Evolutionary conservation across 2,113 vertebrate genomes (phyloP).

Genomic region (Athene noctua): DNA sequence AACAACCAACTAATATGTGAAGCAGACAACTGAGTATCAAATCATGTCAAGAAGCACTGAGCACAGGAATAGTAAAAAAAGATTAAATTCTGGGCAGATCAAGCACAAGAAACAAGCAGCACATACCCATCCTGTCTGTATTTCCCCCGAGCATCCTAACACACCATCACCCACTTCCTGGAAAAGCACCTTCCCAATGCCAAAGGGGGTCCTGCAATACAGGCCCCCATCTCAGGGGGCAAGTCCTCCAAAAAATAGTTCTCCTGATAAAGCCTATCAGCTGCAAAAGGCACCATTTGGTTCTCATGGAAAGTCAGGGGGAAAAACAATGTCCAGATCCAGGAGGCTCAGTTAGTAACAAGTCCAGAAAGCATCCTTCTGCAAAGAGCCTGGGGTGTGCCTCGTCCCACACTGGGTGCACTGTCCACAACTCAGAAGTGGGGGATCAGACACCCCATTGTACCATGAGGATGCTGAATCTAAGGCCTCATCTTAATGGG

Average conservation of each 20-base stretch:
- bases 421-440: rapidly evolving
- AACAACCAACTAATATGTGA: background rate
- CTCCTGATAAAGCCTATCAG: background rate
- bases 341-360: background rate
- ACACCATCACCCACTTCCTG: background rate
- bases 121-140: background rate
- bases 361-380: background rate
- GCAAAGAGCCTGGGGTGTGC: too few relatives aligned
- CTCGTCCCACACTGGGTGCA: background rate
- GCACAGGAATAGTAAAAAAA: background rate
- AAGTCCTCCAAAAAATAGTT: background rate
- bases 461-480: background rate
- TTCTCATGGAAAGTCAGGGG: background rate
- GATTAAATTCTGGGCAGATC: background rate
- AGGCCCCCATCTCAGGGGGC: rapidly evolving
- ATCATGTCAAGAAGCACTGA: background rate
- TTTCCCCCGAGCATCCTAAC: background rate
- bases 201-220: background rate
- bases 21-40: background rate
- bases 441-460: rapidly evolving
- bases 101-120: background rate
- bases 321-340: background rate
- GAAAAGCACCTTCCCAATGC: background rate
- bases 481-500: background rate
- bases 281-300: background rate